Percentiles rank a stretch among this genome's conserved stretches.
These are phyloP conservation scores for Eira barbara DNA, from an alignment of 2,113 vertebrate species.

Conservation along the genomic window DNA sequence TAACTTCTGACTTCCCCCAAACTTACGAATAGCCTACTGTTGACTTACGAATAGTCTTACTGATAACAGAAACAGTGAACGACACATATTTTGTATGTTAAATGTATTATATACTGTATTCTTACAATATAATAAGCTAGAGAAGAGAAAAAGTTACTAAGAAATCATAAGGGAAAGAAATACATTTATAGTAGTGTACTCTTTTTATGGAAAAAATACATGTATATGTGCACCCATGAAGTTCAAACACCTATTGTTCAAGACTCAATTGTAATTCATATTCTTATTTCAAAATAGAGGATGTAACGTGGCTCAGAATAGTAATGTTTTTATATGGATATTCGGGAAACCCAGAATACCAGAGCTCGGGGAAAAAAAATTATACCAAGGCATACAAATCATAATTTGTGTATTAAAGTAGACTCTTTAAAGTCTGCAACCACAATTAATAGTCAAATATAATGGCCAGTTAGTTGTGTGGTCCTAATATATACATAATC, in stretches of 20 bases:
- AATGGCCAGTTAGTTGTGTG: not conserved
- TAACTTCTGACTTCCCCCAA: not conserved
- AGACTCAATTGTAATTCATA: slow-evolving; percentile 4
- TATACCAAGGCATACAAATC: not conserved
- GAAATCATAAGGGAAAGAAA: not conserved
- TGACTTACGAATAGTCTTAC: not conserved
- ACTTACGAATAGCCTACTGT: not conserved
- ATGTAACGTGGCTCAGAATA: not conserved
- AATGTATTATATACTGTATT: not conserved
- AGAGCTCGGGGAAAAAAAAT: not conserved
- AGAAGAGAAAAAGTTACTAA: not conserved
- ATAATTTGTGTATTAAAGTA: not conserved
- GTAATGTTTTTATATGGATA: not conserved
- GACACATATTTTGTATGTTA: not conserved
- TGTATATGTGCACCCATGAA: not conserved
- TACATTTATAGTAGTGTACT: not conserved
- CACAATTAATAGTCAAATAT: not conserved
- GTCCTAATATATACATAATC: not conserved
- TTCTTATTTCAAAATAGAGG: slow-evolving; percentile 36
- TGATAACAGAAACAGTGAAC: not conserved
- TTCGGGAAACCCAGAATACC: not conserved
- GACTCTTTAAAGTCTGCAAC: not conserved
- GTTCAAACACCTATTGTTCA: not conserved
- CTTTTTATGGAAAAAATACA: not conserved
- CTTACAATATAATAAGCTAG: not conserved